Evolutionary conservation across 1,140 invertebrate genomes (phyloP).

Genomic region (Batillaria attramentaria): DNA sequence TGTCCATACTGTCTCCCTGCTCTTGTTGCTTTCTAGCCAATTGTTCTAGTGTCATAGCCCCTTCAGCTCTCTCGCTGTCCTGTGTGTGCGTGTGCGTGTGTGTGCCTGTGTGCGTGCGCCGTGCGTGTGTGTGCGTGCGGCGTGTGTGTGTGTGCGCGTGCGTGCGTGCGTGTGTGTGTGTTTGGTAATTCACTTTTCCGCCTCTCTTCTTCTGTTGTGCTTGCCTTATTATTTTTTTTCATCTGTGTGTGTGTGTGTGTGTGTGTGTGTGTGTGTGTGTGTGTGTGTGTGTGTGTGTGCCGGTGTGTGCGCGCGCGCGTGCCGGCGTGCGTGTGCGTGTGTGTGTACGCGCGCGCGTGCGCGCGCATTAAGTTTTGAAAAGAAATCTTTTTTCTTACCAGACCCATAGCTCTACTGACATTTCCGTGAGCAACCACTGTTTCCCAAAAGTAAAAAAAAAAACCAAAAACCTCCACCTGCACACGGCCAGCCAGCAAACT

Average conservation of each 20-base stretch:
- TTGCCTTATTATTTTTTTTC: background rate
- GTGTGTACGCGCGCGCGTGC: background rate
- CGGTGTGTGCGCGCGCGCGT: conserved; percentile 9
- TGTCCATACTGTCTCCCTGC: background rate
- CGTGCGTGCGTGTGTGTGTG: background rate
- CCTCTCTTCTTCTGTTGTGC: background rate
- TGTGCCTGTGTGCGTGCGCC: background rate
- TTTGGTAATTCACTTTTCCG: background rate
- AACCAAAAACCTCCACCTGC: no score
- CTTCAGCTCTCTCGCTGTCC: background rate
- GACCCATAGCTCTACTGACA: background rate
- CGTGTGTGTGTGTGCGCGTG: background rate
- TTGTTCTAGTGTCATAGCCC: background rate
- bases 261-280: background rate
- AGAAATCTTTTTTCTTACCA: no score
- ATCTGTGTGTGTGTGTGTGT: conserved; percentile 1
- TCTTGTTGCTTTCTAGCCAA: background rate
- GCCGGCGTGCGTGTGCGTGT: background rate
- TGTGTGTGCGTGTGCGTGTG: conserved; percentile 14
- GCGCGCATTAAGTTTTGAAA: background rate
- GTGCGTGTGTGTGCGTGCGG: background rate
- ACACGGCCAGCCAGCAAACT: background rate
- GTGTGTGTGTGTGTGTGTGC: background rate
- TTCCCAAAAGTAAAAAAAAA: background rate
- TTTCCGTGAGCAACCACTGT: background rate